These are phyloP conservation scores for Drosophila sechellia DNA, from an alignment of 1,140 invertebrate genomes.

Conservation along the genomic window DNA sequence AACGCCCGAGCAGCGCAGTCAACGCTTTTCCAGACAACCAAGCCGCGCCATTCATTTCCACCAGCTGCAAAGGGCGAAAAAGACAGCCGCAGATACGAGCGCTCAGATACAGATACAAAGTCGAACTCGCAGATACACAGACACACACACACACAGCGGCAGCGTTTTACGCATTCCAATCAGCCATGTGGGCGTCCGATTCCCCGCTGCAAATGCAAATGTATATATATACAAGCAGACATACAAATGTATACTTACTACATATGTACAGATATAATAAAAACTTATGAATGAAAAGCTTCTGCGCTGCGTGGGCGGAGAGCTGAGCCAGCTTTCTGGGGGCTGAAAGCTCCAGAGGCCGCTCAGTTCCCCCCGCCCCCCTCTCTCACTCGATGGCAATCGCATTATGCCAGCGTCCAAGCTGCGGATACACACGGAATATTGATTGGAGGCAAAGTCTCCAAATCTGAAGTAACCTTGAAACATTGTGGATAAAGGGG, in stretches of 20 bases:
- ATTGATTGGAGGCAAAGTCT: slow-evolving; percentile 43
- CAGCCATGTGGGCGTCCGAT: slow-evolving; percentile 69
- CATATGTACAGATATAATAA: background rate
- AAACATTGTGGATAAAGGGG: slow-evolving; percentile 15
- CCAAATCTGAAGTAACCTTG: slow-evolving; percentile 66
- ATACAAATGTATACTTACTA: slow-evolving; percentile 3
- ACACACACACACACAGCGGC: slow-evolving; percentile 16
- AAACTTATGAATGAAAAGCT: slow-evolving; percentile 80
- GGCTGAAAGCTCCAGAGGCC: slow-evolving; percentile 29
- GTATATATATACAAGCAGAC: background rate
- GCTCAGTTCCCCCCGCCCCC: background rate
- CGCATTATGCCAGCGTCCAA: slow-evolving; percentile 28
- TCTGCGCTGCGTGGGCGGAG: slow-evolving; percentile 32
- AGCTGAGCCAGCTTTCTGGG: slow-evolving; percentile 39
- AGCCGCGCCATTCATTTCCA: slow-evolving; percentile 69
- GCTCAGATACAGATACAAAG: slow-evolving; percentile 21
- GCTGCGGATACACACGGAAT: slow-evolving; percentile 48
- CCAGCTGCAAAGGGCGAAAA: slow-evolving; percentile 26
- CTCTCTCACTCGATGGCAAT: slow-evolving; percentile 8
- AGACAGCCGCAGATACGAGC: slow-evolving; percentile 25
- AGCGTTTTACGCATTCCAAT: slow-evolving; percentile 80
- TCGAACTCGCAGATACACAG: slow-evolving; percentile 11
- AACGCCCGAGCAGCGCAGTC: slow-evolving; percentile 48
- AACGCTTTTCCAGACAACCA: slow-evolving; percentile 58
- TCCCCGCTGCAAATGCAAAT: slow-evolving; percentile 12